phyloP scores from a whole-genome alignment of 2,888 invertebrate species.

The Callosobruchus maculatus region DNA sequence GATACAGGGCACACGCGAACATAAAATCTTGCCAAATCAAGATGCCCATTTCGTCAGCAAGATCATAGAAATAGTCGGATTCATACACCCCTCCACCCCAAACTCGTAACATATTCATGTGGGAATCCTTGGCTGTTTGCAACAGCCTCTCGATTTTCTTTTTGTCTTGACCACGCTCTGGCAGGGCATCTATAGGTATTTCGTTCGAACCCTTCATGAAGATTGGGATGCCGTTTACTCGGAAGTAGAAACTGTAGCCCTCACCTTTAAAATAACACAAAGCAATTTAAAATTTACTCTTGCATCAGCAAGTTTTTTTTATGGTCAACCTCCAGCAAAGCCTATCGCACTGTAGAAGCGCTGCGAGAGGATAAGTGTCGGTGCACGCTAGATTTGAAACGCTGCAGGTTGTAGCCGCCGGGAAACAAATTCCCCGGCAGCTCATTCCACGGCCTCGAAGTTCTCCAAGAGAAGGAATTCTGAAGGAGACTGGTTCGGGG shows the following conservation, averaged over 20 bases:
- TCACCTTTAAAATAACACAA: not conserved
- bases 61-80: slow-evolving; percentile 80
- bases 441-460: too few species aligned
- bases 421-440: too few species aligned
- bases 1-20: slow-evolving; percentile 96
- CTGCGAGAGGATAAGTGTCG: too few species aligned
- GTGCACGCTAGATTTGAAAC: too few species aligned
- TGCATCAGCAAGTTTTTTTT: too few species aligned
- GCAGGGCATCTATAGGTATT: slow-evolving; percentile 84
- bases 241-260: slow-evolving; percentile 82
- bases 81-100: slow-evolving; percentile 99
- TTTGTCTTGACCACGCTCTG: slow-evolving; percentile 63
- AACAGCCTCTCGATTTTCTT: slow-evolving; percentile 63
- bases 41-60: slow-evolving; percentile 85
- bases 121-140: slow-evolving; percentile 65
- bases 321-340: too few species aligned
- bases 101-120: slow-evolving; percentile 93
- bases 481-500: too few species aligned
- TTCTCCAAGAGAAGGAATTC: too few species aligned
- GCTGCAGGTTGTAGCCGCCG: too few species aligned
- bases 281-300: too few species aligned
- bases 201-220: slow-evolving; percentile 95
- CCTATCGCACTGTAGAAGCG: too few species aligned
- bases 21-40: slow-evolving; percentile 97
- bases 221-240: slow-evolving; percentile 79